Conservation (phyloP, 1,140 invertebrate genomes). For the Venustaconcha ellipsiformis region DNA sequence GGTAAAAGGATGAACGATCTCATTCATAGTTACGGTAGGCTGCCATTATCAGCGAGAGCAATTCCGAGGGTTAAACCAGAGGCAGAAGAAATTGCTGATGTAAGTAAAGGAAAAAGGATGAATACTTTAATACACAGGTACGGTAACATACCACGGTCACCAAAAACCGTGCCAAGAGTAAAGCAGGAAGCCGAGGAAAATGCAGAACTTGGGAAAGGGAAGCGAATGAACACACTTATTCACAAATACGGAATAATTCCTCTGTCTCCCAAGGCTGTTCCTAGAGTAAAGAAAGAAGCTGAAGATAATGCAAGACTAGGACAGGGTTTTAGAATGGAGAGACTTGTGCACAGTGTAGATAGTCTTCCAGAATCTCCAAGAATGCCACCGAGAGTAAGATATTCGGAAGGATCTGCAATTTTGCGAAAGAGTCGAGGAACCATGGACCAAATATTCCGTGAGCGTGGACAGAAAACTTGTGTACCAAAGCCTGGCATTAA, state of each 20-base stretch:
- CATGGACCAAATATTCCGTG: slow-evolving; percentile 22
- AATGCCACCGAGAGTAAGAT: slow-evolving; percentile 12
- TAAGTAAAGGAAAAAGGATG: slow-evolving; percentile 52
- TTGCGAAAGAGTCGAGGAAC: slow-evolving; percentile 15
- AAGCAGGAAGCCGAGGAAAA: slow-evolving; percentile 56
- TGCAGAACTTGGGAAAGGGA: slow-evolving; percentile 49
- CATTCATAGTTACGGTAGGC: slow-evolving; percentile 43
- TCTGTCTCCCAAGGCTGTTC: slow-evolving; percentile 42
- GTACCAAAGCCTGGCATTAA: slow-evolving; percentile 20
- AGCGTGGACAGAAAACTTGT: slow-evolving; percentile 23
- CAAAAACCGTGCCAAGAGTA: slow-evolving; percentile 50
- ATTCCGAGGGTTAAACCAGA: slow-evolving; percentile 51
- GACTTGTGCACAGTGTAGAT: slow-evolving; percentile 41
- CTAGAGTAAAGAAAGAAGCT: slow-evolving; percentile 62
- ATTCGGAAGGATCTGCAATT: slow-evolving; percentile 10
- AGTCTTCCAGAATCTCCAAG: slow-evolving; percentile 21
- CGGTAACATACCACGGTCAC: slow-evolving; percentile 42
- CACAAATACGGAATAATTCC: slow-evolving; percentile 51
- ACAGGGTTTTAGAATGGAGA: slow-evolving; percentile 52
- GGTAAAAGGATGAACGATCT: slow-evolving; percentile 39
- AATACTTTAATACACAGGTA: slow-evolving; percentile 48
- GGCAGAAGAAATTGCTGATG: slow-evolving; percentile 50
- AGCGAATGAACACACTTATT: slow-evolving; percentile 53
- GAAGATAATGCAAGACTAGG: slow-evolving; percentile 52
- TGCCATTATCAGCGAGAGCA: slow-evolving; percentile 27